These are phyloP conservation scores for Hydrocynus forskahlii DNA, from an alignment of 2,797 vertebrate species.

Conservation along the genomic window DNA sequence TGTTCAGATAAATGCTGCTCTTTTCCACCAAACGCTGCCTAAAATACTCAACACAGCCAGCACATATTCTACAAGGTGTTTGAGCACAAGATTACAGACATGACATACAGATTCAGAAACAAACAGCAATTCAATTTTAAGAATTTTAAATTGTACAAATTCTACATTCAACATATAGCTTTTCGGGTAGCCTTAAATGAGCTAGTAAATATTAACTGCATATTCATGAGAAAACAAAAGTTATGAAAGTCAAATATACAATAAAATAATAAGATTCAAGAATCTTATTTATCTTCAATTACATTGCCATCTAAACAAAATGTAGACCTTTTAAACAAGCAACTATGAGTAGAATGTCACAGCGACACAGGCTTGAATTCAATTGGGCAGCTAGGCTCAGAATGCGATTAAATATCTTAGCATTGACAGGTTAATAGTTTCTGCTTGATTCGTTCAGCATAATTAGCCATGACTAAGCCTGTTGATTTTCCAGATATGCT, in stretches of 20 bases:
- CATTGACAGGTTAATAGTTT: conserved; percentile 45
- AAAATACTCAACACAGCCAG: conserved; percentile 19
- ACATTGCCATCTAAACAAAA: not conserved
- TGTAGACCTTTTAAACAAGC: not conserved
- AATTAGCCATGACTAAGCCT: conserved; percentile 42
- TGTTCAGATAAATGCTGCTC: conserved; percentile 43
- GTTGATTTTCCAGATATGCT: conserved; percentile 40
- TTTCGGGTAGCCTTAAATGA: not conserved
- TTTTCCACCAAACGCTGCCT: not conserved
- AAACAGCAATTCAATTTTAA: not conserved
- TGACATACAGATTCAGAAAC: not conserved
- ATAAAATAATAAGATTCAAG: not conserved
- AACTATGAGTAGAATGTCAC: not conserved
- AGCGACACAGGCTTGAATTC: not conserved
- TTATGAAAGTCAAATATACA: not conserved
- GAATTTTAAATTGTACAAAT: not conserved
- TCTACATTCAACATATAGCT: not conserved
- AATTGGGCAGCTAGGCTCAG: not conserved
- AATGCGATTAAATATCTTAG: conserved; percentile 26
- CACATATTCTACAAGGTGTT: not conserved
- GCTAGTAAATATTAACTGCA: not conserved
- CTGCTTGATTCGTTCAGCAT: conserved; percentile 34
- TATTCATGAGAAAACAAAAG: not conserved
- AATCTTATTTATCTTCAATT: not conserved
- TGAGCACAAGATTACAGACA: not conserved